Percentiles rank a stretch among this genome's conserved stretches.
phyloP scores from a whole-genome alignment of 2,888 invertebrate genomes.

The Steinernema scapterisci region DNA sequence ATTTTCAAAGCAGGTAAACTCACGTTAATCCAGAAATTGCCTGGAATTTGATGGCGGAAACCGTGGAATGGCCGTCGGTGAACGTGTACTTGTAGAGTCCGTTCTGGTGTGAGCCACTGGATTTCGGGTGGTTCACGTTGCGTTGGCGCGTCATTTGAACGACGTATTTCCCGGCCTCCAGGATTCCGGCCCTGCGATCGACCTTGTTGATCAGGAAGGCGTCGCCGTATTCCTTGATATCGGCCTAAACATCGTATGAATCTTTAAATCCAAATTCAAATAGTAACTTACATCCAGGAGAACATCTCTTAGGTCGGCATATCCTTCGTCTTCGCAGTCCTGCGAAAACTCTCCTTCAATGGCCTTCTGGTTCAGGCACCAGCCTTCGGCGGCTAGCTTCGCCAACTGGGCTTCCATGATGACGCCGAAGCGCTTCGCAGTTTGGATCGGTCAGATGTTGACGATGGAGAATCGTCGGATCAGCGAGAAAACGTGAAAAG shows the following conservation, averaged over 20 bases:
- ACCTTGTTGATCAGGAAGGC: slow-evolving; percentile 19
- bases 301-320: slow-evolving; percentile 24
- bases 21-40: slow-evolving; percentile 34
- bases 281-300: slow-evolving; percentile 38
- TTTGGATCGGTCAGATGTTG: too few species aligned
- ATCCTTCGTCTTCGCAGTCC: slow-evolving; percentile 6
- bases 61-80: slow-evolving; percentile 42
- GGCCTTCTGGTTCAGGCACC: slow-evolving; percentile 38
- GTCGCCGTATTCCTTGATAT: slow-evolving; percentile 41
- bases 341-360: slow-evolving; percentile 30
- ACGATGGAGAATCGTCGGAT: too few species aligned
- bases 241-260: slow-evolving; percentile 33
- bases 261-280: not conserved
- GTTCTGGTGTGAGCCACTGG: slow-evolving; percentile 40
- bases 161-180: slow-evolving; percentile 12
- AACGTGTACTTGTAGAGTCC: slow-evolving; percentile 39
- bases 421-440: not conserved
- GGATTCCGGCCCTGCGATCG: not conserved
- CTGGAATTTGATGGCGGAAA: slow-evolving; percentile 33
- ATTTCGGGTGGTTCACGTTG: slow-evolving; percentile 44
- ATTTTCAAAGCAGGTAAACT: slow-evolving; percentile 2
- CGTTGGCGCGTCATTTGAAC: slow-evolving; percentile 25
- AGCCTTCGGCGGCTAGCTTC: slow-evolving; percentile 36
- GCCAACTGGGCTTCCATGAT: slow-evolving; percentile 14
- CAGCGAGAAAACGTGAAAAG: too few species aligned